phyloP scores from a whole-genome alignment of 2,113 vertebrate genomes.

The Collichthys lucidus region DNA sequence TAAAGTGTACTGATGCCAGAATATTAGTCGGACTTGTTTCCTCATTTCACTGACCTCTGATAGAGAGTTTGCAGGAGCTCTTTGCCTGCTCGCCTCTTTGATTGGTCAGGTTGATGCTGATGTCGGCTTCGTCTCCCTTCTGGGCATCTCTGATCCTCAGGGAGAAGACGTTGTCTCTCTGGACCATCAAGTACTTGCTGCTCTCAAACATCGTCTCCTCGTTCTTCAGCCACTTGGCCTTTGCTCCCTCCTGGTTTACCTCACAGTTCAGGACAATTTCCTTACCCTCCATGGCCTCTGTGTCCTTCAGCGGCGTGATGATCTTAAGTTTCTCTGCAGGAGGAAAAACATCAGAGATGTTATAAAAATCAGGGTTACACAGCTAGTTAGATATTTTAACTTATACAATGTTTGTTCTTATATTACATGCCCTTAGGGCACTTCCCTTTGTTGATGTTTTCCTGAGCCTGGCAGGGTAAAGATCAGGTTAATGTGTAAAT shows the following conservation, averaged over 20 bases:
- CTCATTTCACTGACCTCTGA: slow-evolving; percentile 86
- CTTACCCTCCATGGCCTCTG: slow-evolving; percentile 88
- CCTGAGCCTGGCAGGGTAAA: too few species aligned
- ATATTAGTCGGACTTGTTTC: too few species aligned
- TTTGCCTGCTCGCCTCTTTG: slow-evolving; percentile 92
- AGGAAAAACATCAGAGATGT: neutral
- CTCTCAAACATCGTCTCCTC: slow-evolving; percentile 95
- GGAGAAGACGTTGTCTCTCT: slow-evolving; percentile 94
- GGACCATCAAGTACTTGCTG: slow-evolving; percentile 92
- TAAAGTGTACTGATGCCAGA: too few species aligned
- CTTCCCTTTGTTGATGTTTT: too few species aligned
- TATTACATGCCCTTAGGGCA: too few species aligned
- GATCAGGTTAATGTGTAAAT: too few species aligned
- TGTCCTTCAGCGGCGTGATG: slow-evolving; percentile 94
- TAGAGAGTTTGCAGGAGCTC: slow-evolving; percentile 88
- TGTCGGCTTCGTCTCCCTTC: slow-evolving; percentile 89
- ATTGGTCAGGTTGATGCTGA: slow-evolving; percentile 89
- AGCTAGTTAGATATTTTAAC: too few species aligned
- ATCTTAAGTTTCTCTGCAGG: slow-evolving; percentile 93
- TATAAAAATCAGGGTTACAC: too few species aligned
- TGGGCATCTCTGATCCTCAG: slow-evolving; percentile 93
- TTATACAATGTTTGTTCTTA: too few species aligned
- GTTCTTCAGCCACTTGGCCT: slow-evolving; percentile 97
- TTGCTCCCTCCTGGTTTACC: slow-evolving; percentile 96
- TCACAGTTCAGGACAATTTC: slow-evolving; percentile 97